A percentile compares a stretch with the other conserved stretches of the same genome.
Evolutionary conservation across 2,797 vertebrate species (phyloP).

Genomic region (Spinus pinus): DNA sequence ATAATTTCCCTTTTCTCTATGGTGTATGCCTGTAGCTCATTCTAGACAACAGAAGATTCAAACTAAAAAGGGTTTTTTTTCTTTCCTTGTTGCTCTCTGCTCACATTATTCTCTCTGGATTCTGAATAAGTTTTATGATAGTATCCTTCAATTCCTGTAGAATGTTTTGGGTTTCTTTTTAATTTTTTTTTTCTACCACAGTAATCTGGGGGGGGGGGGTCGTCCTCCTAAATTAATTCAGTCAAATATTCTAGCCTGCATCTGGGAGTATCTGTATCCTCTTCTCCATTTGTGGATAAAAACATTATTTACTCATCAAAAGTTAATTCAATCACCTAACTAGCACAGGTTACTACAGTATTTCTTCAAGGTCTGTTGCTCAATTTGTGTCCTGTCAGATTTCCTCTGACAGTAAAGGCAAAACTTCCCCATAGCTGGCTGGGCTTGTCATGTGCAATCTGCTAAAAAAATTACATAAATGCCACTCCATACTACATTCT

Average conservation of each 20-base stretch:
- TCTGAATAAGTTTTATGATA: background rate
- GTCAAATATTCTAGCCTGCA: background rate
- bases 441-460: background rate
- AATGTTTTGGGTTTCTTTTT: background rate
- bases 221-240: background rate
- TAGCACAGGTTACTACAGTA: background rate
- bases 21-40: background rate
- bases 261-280: background rate
- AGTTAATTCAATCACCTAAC: background rate
- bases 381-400: background rate
- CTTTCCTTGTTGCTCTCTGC: background rate
- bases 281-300: background rate
- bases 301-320: background rate
- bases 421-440: background rate
- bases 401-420: background rate
- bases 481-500: background rate
- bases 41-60: background rate
- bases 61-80: background rate
- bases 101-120: background rate
- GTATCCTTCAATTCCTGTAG: background rate
- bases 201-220: accelerated
- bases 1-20: background rate
- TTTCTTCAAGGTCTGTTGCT: background rate
- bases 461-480: background rate
- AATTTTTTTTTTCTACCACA: background rate